A percentile compares a stretch with the other conserved stretches of the same genome.
These are phyloP conservation scores for Patiria miniata DNA, from an alignment of 35 echinoderm and acorn worm species.

Conservation along the genomic window DNA sequence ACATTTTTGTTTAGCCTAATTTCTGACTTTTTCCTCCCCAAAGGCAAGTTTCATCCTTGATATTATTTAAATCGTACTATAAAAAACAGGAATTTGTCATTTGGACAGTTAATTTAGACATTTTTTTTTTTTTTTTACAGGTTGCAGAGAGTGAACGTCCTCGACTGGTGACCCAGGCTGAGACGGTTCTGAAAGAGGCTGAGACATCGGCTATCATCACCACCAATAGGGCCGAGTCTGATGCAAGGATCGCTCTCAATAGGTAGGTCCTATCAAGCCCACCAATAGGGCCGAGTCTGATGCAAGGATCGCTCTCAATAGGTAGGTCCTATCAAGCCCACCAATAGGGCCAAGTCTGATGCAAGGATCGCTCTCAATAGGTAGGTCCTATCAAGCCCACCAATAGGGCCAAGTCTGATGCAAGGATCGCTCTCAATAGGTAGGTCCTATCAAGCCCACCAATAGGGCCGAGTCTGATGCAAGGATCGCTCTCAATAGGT, in stretches of 20 bases:
- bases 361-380: constrained; percentile 62
- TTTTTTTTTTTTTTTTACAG: not conserved
- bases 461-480: no score
- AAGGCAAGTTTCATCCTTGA: no score
- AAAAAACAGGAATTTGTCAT: not conserved
- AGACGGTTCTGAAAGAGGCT: constrained; percentile 58
- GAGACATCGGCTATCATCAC: constrained; percentile 61
- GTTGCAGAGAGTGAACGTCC: constrained; percentile 74
- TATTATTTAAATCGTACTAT: no score
- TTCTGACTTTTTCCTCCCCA: no score
- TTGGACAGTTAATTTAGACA: not conserved
- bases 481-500: no score
- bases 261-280: constrained; percentile 53
- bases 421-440: no score
- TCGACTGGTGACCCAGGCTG: constrained; percentile 59
- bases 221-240: constrained; percentile 62
- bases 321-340: constrained; percentile 58
- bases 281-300: constrained; percentile 67
- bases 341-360: constrained; percentile 66
- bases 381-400: no score
- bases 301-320: constrained; percentile 62
- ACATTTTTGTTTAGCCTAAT: no score
- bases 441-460: no score
- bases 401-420: no score
- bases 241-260: constrained; percentile 62